These are phyloP conservation scores for Cetoscarus ocellatus DNA, from an alignment of 2,797 vertebrate genomes.

Conservation along the genomic window DNA sequence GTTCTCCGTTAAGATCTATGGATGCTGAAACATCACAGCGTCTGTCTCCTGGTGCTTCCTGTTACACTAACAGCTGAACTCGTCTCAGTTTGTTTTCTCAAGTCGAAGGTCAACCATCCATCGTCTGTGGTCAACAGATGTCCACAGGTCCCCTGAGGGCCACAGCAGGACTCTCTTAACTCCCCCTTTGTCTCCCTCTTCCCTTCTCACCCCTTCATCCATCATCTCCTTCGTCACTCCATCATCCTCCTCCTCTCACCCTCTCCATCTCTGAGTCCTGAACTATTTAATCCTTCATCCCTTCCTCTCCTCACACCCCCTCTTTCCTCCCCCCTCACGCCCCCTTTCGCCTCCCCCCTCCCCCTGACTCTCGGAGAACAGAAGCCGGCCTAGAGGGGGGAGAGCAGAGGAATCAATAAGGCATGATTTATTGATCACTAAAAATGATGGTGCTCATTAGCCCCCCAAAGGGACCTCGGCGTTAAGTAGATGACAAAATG, in stretches of 20 bases:
- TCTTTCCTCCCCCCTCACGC: neutral
- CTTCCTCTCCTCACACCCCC: neutral
- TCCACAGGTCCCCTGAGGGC: neutral
- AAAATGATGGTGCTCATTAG: slow-evolving; percentile 88
- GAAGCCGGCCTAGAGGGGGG: slow-evolving; percentile 80
- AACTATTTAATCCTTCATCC: slow-evolving; percentile 4
- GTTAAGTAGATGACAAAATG: slow-evolving; percentile 88
- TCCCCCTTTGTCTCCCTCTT: neutral
- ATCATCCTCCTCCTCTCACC: neutral
- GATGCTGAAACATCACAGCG: too few species aligned
- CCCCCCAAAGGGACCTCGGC: slow-evolving; percentile 85
- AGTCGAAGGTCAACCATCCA: slow-evolving; percentile 26
- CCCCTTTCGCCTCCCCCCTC: neutral
- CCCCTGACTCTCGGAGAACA: slow-evolving; percentile 84
- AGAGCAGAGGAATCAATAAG: slow-evolving; percentile 84
- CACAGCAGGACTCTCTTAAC: neutral
- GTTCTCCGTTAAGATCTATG: too few species aligned
- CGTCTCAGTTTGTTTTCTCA: neutral
- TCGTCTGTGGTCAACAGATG: slow-evolving; percentile 20
- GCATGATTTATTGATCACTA: slow-evolving; percentile 91
- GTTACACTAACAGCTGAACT: too few species aligned
- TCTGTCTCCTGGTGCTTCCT: neutral
- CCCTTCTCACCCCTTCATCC: neutral
- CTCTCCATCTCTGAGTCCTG: slow-evolving; percentile 8
- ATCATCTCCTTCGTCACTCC: slow-evolving; percentile 12